Evolutionary conservation across 2,113 vertebrate species (phyloP).

Genomic region (Scalopus aquaticus): DNA sequence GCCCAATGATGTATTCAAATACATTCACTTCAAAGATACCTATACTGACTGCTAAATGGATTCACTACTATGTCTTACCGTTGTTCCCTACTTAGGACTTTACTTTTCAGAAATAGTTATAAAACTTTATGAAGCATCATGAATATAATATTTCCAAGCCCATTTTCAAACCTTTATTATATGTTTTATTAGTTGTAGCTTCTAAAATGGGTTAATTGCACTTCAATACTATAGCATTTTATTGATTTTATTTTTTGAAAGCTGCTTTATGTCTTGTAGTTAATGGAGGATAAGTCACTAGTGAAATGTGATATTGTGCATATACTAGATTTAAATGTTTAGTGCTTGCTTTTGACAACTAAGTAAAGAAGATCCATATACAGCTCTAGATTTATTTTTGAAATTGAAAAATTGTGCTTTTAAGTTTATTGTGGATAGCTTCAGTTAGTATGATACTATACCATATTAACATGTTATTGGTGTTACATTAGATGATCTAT

Average conservation of each 20-base stretch:
- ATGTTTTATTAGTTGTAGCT: not conserved
- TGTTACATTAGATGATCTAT: slow-evolving; percentile 29
- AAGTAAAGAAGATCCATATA: slow-evolving; percentile 46
- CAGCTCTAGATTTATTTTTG: slow-evolving; percentile 51
- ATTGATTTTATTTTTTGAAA: slow-evolving; percentile 41
- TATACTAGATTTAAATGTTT: slow-evolving; percentile 50
- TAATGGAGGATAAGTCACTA: slow-evolving; percentile 9
- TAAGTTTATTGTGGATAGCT: slow-evolving; percentile 53
- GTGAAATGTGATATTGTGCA: not conserved
- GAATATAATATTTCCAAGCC: not conserved
- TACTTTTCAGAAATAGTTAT: slow-evolving; percentile 20
- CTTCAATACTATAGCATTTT: slow-evolving; percentile 8
- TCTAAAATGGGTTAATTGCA: slow-evolving; percentile 40
- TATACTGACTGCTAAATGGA: not conserved
- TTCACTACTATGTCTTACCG: not conserved
- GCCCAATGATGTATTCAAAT: slow-evolving; percentile 31
- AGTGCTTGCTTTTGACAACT: slow-evolving; percentile 40
- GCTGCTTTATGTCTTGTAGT: slow-evolving; percentile 37
- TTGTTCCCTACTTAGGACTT: not conserved
- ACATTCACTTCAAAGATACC: not conserved
- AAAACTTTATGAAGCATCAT: slow-evolving; percentile 8
- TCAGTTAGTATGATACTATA: slow-evolving; percentile 25
- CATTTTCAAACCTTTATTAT: not conserved
- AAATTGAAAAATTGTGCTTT: slow-evolving; percentile 56
- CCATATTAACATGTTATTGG: not conserved